These are phyloP conservation scores for Rotaria socialis DNA, from an alignment of 2,888 invertebrate species.

Conservation along the genomic window DNA sequence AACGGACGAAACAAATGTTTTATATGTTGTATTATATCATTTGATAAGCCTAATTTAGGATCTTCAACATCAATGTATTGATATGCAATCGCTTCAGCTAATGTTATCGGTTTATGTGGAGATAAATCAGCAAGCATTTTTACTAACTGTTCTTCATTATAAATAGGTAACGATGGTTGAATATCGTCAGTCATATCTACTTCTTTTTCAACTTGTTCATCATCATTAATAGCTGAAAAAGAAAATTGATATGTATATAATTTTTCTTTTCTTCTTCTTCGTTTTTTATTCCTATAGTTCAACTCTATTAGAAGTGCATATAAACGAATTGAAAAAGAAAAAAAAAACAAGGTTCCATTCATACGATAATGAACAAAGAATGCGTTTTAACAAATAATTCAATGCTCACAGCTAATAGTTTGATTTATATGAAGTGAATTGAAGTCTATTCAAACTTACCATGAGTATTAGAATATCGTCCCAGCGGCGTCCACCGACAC, in stretches of 20 bases:
- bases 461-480: neutral
- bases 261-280: too few relatives aligned
- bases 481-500: neutral
- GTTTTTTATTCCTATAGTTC: too few relatives aligned
- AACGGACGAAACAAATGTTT: constrained; percentile 5
- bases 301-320: too few relatives aligned
- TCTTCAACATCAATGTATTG: constrained; percentile 15
- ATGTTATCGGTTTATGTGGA: constrained; percentile 6
- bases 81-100: constrained; percentile 23
- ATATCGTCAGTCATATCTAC: neutral
- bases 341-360: too few relatives aligned
- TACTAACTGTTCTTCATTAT: constrained; percentile 22
- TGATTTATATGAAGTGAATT: neutral
- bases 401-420: neutral
- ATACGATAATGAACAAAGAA: too few relatives aligned
- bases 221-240: neutral
- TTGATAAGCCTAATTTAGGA: neutral
- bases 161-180: neutral
- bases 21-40: neutral
- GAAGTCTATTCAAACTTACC: neutral
- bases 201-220: neutral
- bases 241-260: too few relatives aligned
- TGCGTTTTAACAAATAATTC: neutral
- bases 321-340: too few relatives aligned
- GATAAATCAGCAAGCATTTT: constrained; percentile 8